A percentile compares a stretch with the other conserved stretches of the same genome.
These are phyloP conservation scores for Chaetodon trifascialis DNA, from an alignment of 2,113 vertebrate species.

Conservation along the genomic window DNA sequence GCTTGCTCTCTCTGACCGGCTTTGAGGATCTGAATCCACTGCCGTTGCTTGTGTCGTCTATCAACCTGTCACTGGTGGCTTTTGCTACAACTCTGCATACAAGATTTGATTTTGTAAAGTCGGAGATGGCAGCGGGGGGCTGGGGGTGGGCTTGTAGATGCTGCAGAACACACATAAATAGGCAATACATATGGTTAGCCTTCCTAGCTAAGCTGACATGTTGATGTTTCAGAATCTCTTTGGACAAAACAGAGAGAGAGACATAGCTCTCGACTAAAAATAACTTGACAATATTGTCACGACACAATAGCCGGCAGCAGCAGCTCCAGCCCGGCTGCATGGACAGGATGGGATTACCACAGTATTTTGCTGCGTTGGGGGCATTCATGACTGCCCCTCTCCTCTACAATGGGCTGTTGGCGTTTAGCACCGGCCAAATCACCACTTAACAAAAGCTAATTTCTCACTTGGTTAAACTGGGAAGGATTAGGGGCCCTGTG, in stretches of 20 bases:
- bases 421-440: conserved; percentile 80
- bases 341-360: conserved; percentile 77
- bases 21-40: conserved; percentile 61
- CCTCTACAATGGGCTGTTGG: conserved; percentile 75
- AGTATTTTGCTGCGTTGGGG: conserved; percentile 38
- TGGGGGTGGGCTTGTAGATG: not conserved
- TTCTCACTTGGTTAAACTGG: conserved; percentile 86
- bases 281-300: conserved; percentile 40
- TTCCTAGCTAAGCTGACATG: conserved; percentile 37
- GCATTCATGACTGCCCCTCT: conserved; percentile 66
- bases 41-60: conserved; percentile 55
- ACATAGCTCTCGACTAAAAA: conserved; percentile 6
- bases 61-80: conserved; percentile 69
- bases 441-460: conserved; percentile 86
- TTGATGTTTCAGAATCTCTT: conserved; percentile 62
- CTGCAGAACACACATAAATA: conserved; percentile 42
- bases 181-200: conserved; percentile 49
- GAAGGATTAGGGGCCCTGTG: conserved; percentile 80
- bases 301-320: conserved; percentile 21
- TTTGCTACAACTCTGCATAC: conserved; percentile 59
- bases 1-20: conserved; percentile 44
- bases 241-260: conserved; percentile 25
- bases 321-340: conserved; percentile 3
- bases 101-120: conserved; percentile 71
- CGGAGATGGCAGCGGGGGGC: conserved; percentile 5